A percentile compares a stretch with the other conserved stretches of the same genome.
phyloP scores from a whole-genome alignment of 2,888 invertebrate species.

The Xylota sylvarum region DNA sequence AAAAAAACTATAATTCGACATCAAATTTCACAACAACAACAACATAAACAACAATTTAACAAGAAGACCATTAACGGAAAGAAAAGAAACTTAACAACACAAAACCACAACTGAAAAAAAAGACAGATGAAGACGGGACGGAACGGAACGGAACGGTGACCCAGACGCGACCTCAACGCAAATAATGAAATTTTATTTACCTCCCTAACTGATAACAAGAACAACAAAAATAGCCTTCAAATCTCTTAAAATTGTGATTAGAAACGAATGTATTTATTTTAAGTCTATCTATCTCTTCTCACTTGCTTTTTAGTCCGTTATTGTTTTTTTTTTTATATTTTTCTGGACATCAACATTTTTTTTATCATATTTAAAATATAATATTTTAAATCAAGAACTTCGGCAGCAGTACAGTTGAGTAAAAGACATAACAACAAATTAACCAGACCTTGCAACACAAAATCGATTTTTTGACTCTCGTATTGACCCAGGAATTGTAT shows the following conservation, averaged over 20 bases:
- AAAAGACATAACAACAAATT: conserved; percentile 5
- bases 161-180: conserved; percentile 68
- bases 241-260: conserved; percentile 42
- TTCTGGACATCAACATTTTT: conserved; percentile 25
- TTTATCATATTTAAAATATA: conserved; percentile 1
- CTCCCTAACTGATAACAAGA: conserved; percentile 29
- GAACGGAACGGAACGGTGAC: conserved; percentile 65
- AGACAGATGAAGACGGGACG: conserved; percentile 59
- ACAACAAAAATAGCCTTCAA: conserved; percentile 22
- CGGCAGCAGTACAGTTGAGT: conserved; percentile 13
- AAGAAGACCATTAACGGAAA: conserved; percentile 59
- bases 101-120: conserved; percentile 46
- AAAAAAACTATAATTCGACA: conserved; percentile 54
- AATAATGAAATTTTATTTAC: conserved; percentile 26
- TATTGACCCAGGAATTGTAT: conserved; percentile 55
- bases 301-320: conserved; percentile 25
- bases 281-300: conserved; percentile 27
- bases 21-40: conserved; percentile 56
- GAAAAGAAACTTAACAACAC: conserved; percentile 29
- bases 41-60: conserved; percentile 46
- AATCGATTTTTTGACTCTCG: conserved; percentile 40
- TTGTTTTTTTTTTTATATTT: conserved; percentile 35
- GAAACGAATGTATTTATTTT: conserved; percentile 63
- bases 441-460: conserved; percentile 30
- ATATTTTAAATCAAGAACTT: not conserved